Evolutionary conservation across 2,888 invertebrate species (phyloP), one percentile per base, ranked within the genome.

Genomic region (Helicoverpa assulta): DNA sequence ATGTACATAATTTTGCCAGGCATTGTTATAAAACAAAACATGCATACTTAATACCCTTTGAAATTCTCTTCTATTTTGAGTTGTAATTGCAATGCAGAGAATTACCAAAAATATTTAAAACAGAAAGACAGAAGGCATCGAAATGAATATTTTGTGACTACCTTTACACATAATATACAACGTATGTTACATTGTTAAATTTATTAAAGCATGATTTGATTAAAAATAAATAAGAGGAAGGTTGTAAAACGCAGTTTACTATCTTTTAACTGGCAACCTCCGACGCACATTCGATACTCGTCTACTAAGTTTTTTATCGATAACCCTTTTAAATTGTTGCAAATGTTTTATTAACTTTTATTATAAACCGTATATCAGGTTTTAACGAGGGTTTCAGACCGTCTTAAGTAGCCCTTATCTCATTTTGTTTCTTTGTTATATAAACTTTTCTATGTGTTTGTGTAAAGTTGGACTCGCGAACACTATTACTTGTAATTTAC

Each of bases 341-440:
- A 83, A 94, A 93, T 94, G 90, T 94, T 95, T 95, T 94, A 94
- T 94, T 94, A 89, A 83, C 82, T 93, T 94, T 94, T 95, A 94
- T 94, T 94, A 93, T 91, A 88, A 91, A 93, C 86, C 93, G 92
- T 95, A 95, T 95, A 95, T 95, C 94, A 94, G 90, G 74, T 78
- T 90, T 94, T 95, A 95, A 95, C 95, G 95, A 94, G 94, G 90
- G 78, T 81, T 84, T 77, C 84, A 86, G 90, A 86, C 88, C 81
- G 86, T 81, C 87, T 91, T 93, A 93, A 94, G 95, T 93, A 94
- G 94, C 91, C 90, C 91, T 93, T 94, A 94, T 92, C 93, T 90
- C 83, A 85, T 91, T 90, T 89, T 86, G 89, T 92, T 93, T 91
- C 92, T 91, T 92, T 89, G 91, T 93, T 91, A 90, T 91, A 90